Evolutionary conservation across 2,797 vertebrate species (phyloP), one percentile per base, ranked within the genome.

Genomic region (Sebastes alutus): DNA sequence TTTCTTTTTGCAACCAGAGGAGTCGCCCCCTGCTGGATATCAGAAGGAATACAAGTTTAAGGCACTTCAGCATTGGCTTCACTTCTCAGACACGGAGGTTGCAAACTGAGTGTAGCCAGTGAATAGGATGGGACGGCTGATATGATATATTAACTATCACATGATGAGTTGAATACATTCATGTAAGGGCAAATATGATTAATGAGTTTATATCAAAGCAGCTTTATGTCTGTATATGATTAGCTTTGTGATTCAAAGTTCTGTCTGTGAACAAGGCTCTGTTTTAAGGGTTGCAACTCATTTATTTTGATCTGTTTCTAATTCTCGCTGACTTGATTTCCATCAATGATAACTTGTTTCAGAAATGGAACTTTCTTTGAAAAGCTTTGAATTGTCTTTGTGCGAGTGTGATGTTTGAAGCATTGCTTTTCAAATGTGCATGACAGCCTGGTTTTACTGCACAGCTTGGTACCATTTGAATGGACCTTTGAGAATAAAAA

Each of bases 401-500:
- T 81, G 74, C 32, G 60, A 49, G 20, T 30, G 22, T 74, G 80
- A 74, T 63, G 71, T 86, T 87, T 86, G 77, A 92, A 81, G 78
- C 62, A 59, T 80, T 77, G 63, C 75, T 82, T 82, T 85, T 86
- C 52, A 80, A 86, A 81, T 78, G 73, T 75, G 67, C 72, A 64
- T 46, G 86, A 82, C 85, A 86, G 88, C 61, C 81, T 35, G 66
- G 73, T 79, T 85, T 90, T 80, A 81, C 72, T 71, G 73, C 85
- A 56, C 75, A 77, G 87, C 78, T 81, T 86, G 80, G 78, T 22
- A 12, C 85, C 33, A 30, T 81, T 78, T 78, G 38, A 89, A 78
- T 75, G 74, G 85, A 78, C 72, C 29, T 58, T 76, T 78, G 73
- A 78, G 68, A 71, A 65, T 69, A 77, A 79, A 86, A 86, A 82